Percentiles rank a stretch among this genome's conserved stretches.
phyloP scores from a whole-genome alignment of 2,888 invertebrate genomes.

The Lordiphosa fenestrarum region DNA sequence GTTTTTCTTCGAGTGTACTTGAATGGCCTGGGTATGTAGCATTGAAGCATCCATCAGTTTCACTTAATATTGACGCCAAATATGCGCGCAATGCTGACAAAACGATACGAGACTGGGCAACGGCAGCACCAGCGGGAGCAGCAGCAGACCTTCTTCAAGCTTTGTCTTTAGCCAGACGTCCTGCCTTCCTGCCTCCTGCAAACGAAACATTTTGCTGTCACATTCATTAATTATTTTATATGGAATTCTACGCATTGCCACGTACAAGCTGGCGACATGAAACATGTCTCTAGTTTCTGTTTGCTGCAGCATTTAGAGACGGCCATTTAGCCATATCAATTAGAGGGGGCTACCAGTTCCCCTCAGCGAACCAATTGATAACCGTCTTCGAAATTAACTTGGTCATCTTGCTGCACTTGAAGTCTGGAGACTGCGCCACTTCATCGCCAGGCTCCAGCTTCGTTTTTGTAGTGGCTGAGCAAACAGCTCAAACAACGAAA shows the following conservation, averaged over 20 bases:
- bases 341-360: constrained; percentile 43
- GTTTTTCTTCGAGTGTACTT: constrained; percentile 17
- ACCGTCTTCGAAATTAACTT: constrained; percentile 64
- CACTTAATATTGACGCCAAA: constrained; percentile 80
- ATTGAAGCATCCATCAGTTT: constrained; percentile 76
- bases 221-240: constrained; percentile 80
- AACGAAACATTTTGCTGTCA: constrained; percentile 75
- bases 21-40: constrained; percentile 37
- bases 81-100: constrained; percentile 79
- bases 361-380: constrained; percentile 53
- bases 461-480: constrained; percentile 64
- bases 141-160: constrained; percentile 25
- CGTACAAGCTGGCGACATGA: constrained; percentile 77
- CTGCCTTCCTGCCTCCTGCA: constrained; percentile 24
- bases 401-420: constrained; percentile 71
- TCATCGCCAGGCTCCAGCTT: constrained; percentile 29
- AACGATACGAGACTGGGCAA: constrained; percentile 68
- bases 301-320: constrained; percentile 59
- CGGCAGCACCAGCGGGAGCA: constrained; percentile 17
- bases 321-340: constrained; percentile 71
- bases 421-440: constrained; percentile 56
- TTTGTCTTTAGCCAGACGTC: not conserved
- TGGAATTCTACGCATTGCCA: constrained; percentile 78
- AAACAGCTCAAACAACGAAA: constrained; percentile 49
- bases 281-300: constrained; percentile 55